Conservation (phyloP, 2,113 vertebrate species). For the Phoenicopterus ruber region DNA sequence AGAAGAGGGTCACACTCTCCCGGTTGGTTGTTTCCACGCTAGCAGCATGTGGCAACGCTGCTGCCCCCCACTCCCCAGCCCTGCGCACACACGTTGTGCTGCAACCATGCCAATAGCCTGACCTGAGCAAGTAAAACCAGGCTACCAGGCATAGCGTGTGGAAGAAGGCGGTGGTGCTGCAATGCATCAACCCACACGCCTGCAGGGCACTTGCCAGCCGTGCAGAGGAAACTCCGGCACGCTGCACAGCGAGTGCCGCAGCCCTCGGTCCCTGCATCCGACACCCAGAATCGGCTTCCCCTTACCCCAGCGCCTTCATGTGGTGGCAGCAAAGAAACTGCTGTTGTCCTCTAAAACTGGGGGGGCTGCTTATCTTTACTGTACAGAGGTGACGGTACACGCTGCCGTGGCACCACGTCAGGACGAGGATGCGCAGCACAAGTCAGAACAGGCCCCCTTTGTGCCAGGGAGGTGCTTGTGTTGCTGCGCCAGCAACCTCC, state of each 20-base stretch:
- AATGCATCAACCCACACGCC: accelerated
- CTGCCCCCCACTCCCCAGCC: background rate
- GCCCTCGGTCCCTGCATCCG: background rate
- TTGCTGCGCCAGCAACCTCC: background rate
- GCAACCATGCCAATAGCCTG: background rate
- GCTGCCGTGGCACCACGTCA: background rate
- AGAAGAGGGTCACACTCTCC: accelerated
- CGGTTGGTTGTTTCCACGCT: accelerated
- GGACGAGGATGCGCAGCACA: background rate
- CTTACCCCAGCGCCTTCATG: background rate
- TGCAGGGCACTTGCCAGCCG: too few relatives aligned
- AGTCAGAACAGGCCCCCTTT: background rate
- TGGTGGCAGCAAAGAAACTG: background rate
- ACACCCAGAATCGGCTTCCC: accelerated
- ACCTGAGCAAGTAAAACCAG: background rate
- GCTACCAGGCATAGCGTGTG: background rate
- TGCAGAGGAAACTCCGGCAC: accelerated
- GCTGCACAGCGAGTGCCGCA: background rate
- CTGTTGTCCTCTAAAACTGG: background rate
- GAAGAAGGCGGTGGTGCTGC: background rate
- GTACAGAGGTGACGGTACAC: background rate
- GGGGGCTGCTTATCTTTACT: too few relatives aligned
- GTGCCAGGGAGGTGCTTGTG: background rate
- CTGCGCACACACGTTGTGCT: background rate
- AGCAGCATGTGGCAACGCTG: background rate